Evolutionary conservation across 1,140 invertebrate genomes (phyloP), one percentile per base, ranked within the genome.

Genomic region (Sesamia nonagrioides): DNA sequence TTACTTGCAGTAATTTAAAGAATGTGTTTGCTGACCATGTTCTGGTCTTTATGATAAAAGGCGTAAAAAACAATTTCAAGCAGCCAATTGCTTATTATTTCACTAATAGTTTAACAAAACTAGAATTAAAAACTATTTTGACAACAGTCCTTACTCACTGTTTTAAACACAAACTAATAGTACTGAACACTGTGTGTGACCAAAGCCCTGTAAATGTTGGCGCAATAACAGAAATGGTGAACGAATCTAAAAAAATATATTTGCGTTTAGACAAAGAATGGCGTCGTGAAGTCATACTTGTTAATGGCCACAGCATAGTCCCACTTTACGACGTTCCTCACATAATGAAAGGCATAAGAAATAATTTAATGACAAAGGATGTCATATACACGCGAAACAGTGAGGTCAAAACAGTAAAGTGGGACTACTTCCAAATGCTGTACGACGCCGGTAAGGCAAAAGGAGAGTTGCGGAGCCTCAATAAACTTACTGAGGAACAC

Each of bases 401-500:
- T 77, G 52, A 76, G 77, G 56, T 63, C 69, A 86, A 82, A 78
- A 50, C 68, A 21, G 40, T 82, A 15, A 83, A 84, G 27, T 86
- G 82, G 82, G 66, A 82, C 15, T 82, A 79, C 15, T 81, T 80
- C 33, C 13, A 82, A 74, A 50, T 48, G 17, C 13, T 84, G 5
- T 84, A 81, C 48, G 50, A 4, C 11, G 82, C 80, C 5, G 79
- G 80, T 21, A 85, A 84, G 60, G 50, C 60, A 0, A 69, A 60
- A 66, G 71, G 72, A 4, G 76, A 84, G n/a, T 52, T 87, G 18
- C 40, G 76, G 8, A n/a, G 72, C n/a, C 33, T 72, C 15, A 42
- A 80, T 0, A 88, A 88, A 75, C 6, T 89, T 3, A 89, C 84
- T 0, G 77, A 83, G 11, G 82, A 84, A n/a, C 81, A 88, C 69